Conservation (phyloP, 2,797 vertebrate species). For the Garrulus glandarius region DNA sequence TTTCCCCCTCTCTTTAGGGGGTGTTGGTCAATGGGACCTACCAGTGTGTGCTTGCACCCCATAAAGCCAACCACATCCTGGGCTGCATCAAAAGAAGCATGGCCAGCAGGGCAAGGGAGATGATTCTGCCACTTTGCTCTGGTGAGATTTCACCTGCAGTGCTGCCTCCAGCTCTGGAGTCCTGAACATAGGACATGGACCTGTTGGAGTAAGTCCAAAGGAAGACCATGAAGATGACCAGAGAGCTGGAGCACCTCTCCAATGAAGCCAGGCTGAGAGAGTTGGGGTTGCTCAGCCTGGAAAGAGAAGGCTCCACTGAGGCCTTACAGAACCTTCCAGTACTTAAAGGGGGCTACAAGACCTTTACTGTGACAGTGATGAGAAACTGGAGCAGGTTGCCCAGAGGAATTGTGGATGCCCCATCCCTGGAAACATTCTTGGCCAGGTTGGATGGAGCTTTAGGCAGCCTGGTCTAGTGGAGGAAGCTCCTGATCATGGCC, state of each 20-base stretch:
- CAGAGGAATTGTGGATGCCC: neutral
- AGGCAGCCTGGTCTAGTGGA: too few relatives aligned
- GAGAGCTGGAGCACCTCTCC: neutral
- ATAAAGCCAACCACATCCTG: neutral
- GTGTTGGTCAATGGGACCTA: neutral
- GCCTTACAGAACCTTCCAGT: neutral
- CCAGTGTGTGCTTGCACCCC: neutral
- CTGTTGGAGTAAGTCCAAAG: neutral
- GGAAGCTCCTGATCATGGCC: neutral
- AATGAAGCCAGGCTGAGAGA: neutral
- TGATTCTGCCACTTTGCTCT: neutral
- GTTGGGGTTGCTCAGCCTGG: neutral
- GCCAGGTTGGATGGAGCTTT: neutral
- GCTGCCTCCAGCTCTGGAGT: neutral
- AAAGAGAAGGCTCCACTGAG: neutral
- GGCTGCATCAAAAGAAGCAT: neutral
- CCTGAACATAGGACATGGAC: neutral
- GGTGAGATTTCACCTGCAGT: neutral
- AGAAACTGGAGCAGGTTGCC: neutral
- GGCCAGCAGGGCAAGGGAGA: neutral
- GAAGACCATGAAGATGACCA: neutral
- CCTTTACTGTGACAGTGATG: neutral
- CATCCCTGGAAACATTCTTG: neutral
- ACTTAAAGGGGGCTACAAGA: too few relatives aligned
- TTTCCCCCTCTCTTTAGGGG: neutral